Conservation (phyloP, 2,888 invertebrate species). For the Drosophila heteroneura region DNA sequence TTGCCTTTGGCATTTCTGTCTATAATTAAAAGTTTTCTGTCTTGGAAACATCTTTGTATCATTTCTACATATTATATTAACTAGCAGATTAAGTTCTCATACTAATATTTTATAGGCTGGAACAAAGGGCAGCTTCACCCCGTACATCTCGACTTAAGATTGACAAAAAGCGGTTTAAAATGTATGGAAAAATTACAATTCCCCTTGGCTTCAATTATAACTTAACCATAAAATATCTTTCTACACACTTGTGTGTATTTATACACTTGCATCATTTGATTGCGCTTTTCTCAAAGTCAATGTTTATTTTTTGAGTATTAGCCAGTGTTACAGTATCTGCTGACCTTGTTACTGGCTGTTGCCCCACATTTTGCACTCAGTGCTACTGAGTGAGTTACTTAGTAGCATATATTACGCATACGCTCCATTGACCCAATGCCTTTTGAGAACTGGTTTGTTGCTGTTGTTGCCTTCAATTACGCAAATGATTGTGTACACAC, state of each 20-base stretch:
- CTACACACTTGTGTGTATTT: background rate
- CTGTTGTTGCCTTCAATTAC: conserved; percentile 44
- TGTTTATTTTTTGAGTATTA: conserved; percentile 4
- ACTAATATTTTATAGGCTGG: background rate
- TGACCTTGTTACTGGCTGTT: conserved; percentile 24
- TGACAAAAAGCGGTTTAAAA: background rate
- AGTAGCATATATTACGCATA: conserved; percentile 36
- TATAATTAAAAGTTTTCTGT: background rate
- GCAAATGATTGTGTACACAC: conserved; percentile 24
- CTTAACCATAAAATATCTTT: background rate
- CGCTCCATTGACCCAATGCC: conserved; percentile 48
- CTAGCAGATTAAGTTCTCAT: background rate
- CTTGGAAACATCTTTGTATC: accelerated
- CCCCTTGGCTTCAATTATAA: background rate
- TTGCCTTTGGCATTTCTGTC: background rate
- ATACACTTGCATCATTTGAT: background rate
- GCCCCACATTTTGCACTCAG: conserved; percentile 30
- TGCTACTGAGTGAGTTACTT: conserved; percentile 17
- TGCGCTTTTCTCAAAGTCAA: conserved; percentile 13
- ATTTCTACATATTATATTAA: background rate
- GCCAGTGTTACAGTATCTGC: conserved; percentile 1
- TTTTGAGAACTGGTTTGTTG: conserved; percentile 36
- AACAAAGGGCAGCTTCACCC: background rate
- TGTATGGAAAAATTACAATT: background rate
- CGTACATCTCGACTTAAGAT: background rate